These are phyloP conservation scores for Pollenia angustigena DNA, from an alignment of 2,888 invertebrate species.

Conservation along the genomic window DNA sequence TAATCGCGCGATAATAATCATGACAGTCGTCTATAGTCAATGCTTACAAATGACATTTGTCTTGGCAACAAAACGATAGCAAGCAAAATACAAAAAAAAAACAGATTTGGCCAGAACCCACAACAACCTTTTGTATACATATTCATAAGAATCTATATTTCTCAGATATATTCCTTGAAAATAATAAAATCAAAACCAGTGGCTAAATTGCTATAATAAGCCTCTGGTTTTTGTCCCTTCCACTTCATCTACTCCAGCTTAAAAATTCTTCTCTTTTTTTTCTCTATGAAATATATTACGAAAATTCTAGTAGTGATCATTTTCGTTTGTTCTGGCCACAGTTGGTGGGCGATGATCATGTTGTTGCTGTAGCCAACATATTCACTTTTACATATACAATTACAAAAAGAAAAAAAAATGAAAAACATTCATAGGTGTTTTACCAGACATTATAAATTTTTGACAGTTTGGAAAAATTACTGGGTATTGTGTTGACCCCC, in stretches of 20 bases:
- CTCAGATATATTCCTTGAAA: slow-evolving; percentile 70
- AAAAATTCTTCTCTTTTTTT: slow-evolving; percentile 44
- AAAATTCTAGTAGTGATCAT: slow-evolving; percentile 63
- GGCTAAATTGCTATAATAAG: slow-evolving; percentile 84
- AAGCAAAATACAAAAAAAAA: slow-evolving; percentile 41
- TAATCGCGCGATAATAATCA: slow-evolving; percentile 82
- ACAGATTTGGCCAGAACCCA: slow-evolving; percentile 16
- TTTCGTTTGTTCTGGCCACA: slow-evolving; percentile 76
- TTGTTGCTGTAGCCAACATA: slow-evolving; percentile 53
- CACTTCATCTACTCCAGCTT: slow-evolving; percentile 15
- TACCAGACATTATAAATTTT: slow-evolving; percentile 79
- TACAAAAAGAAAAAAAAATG: neutral
- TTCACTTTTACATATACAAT: slow-evolving; percentile 2
- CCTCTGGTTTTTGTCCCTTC: slow-evolving; percentile 73
- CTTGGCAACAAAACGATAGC: slow-evolving; percentile 71
- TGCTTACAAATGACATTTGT: slow-evolving; percentile 82
- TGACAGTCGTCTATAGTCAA: slow-evolving; percentile 82
- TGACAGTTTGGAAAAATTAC: slow-evolving; percentile 83
- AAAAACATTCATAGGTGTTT: slow-evolving; percentile 69
- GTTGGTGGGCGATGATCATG: slow-evolving; percentile 81
- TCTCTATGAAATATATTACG: slow-evolving; percentile 51
- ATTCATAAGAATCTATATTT: slow-evolving; percentile 74
- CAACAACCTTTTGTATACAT: slow-evolving; percentile 43
- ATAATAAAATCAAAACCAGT: slow-evolving; percentile 83
- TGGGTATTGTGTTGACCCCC: slow-evolving; percentile 82